Evolutionary conservation across 1,140 invertebrate species (phyloP), one percentile per base, ranked within the genome.

Genomic region (Habropoda laboriosa): DNA sequence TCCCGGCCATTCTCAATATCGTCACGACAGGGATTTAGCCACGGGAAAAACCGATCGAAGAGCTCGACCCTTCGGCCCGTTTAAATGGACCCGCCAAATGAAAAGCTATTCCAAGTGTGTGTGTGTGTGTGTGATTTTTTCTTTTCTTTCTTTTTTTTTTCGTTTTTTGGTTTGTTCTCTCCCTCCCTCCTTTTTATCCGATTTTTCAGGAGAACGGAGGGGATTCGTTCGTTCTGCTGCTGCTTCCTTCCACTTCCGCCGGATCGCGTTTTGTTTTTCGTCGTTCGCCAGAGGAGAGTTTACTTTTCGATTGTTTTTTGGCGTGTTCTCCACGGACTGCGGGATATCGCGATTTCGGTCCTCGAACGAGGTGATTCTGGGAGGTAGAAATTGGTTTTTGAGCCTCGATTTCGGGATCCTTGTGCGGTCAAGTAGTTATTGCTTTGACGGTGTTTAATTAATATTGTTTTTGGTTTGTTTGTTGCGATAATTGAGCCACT

Each of bases 21-120:
- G 55, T 77, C 66, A 51, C 40, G 66, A 70, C 64, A 70, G 75
- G 75, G 75, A 68, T 77, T 77, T 77, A 77, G 55, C 53, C 40
- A 47, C 42, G 35, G 27, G 35, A 40, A 77, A 58, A 77, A 60
- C 40, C 53, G 53, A 77, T 77, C 75, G 75, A 58, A 49, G n/a
- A n/a, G n/a, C 61, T 38, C 53, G 45, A 51, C n/a, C 35, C 72
- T 63, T 51, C 55, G 64, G 12, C 32, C 24, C 64, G 64, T 70
- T 70, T 68, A 70, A 77, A 76, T 67, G 49, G 61, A 67, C 27
- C 51, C 27, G 38, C 35, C 63, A 67, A 67, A 76, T 67, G 40
- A 76, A 76, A 76, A 76, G 49, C 61, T 67, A 30, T 57, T 57
- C 51, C 51, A 45, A 61, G 24, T 76, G 61, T 55, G n/a, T 61